Conservation (phyloP, 1,140 invertebrate genomes). For the Saccostrea cuccullata region DNA sequence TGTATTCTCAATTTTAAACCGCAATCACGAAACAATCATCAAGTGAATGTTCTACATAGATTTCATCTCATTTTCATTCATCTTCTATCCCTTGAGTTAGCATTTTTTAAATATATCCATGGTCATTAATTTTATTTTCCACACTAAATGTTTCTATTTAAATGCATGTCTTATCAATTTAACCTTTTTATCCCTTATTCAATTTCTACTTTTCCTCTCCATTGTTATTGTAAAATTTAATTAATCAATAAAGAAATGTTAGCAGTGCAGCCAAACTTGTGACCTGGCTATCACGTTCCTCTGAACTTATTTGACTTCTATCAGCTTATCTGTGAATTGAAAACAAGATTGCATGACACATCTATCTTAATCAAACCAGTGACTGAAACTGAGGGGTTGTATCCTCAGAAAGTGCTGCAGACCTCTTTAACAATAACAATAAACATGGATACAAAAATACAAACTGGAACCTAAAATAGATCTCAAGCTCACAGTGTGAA, state of each 20-base stretch:
- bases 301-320: conserved; percentile 15
- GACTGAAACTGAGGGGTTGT: conserved; percentile 6
- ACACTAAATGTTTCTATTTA: neutral
- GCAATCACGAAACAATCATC: neutral
- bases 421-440: neutral
- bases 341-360: conserved; percentile 18
- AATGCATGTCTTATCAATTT: neutral
- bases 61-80: neutral
- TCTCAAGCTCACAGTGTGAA: neutral
- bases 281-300: neutral
- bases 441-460: neutral
- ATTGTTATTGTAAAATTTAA: neutral
- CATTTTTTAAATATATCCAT: neutral
- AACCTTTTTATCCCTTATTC: neutral
- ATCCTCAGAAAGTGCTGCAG: neutral
- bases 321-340: neutral
- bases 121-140: neutral
- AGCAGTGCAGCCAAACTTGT: neutral
- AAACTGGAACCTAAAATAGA: neutral
- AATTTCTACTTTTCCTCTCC: neutral
- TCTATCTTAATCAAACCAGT: conserved; percentile 10
- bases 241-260: conserved; percentile 14
- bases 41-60: neutral
- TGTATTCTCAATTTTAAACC: too few species aligned
- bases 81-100: neutral